Evolutionary conservation across 2,888 invertebrate genomes (phyloP), one percentile per base, ranked within the genome.

Genomic region (Himalopsyche kuldschensis): DNA sequence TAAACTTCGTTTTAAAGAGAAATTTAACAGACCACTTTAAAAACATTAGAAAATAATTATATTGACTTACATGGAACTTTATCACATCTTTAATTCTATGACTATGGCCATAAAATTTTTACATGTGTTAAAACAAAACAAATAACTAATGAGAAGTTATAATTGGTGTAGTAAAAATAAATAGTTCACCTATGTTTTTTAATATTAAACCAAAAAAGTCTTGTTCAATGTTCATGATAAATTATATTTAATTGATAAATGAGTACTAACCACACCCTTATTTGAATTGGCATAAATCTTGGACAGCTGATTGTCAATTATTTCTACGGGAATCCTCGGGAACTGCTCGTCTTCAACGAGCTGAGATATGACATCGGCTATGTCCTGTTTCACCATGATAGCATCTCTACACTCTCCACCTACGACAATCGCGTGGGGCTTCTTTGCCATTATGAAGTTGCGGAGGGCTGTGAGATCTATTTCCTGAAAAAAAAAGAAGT

Each of bases 371-470:
- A 96, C 93, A 86, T 94, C 95, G 80, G 93, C 93, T 32, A 98
- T 91, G 90, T 96, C 98, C 0, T 94, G 94, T 87, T 95, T 94
- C 27, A 98, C 93, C 94, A 94, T 95, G 82, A 95, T 89, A 0
- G 97, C 97, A 87, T 97, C 97, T 4, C 97, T 93, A 0, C 97
- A 97, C 89, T 99, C 99, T 0, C 97, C 98, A 10, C 97, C 96
- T 20, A 98, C 94, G 0, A 95, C 96, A 32, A 99, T 94, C 17
- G 98, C 96, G 90, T 99, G 99, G 0, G 99, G 99, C 88, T 97
- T 97, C 90, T 98, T 98, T 30, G 94, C 93, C 0, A 94, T 91
- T 80, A 99, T 96, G 88, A 99, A 98, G 87, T 97, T 95, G 86
- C 93, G 93, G 69, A 97, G 87, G 35, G 93, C 94, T 17, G 92